A percentile compares a stretch with the other conserved stretches of the same genome.
These are phyloP conservation scores for Megalops cyprinoides DNA, from an alignment of 2,797 vertebrate genomes.

Conservation along the genomic window DNA sequence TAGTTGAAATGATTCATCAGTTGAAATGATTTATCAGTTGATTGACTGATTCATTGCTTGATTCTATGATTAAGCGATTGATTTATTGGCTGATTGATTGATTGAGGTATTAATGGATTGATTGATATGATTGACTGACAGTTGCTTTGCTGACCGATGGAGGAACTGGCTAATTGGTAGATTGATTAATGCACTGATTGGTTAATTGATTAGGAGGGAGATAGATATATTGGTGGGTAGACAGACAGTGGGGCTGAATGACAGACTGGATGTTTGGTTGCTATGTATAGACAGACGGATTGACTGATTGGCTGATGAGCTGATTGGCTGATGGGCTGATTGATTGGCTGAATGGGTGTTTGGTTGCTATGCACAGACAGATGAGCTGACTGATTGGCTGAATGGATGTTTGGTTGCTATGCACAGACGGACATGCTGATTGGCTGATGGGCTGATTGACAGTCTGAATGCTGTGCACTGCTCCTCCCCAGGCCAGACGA, in stretches of 20 bases:
- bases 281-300: not conserved
- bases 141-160: no score
- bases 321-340: constrained; percentile 9
- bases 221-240: no score
- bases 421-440: not conserved
- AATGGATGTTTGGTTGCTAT: not conserved
- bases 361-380: not conserved
- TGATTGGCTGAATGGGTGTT: not conserved
- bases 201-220: no score
- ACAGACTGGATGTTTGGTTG: not conserved
- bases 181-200: not conserved
- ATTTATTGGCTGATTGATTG: no score
- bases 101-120: no score
- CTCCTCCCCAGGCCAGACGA: constrained; percentile 81
- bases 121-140: no score
- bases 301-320: not conserved
- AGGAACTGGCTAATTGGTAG: not conserved
- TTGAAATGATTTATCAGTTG: no score
- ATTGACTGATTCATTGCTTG: no score
- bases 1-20: no score
- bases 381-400: no score
- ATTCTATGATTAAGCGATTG: no score
- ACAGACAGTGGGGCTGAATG: no score
- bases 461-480: not conserved
- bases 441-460: not conserved